phyloP scores from a whole-genome alignment of 1,140 invertebrate genomes.

The Apis laboriosa region DNA sequence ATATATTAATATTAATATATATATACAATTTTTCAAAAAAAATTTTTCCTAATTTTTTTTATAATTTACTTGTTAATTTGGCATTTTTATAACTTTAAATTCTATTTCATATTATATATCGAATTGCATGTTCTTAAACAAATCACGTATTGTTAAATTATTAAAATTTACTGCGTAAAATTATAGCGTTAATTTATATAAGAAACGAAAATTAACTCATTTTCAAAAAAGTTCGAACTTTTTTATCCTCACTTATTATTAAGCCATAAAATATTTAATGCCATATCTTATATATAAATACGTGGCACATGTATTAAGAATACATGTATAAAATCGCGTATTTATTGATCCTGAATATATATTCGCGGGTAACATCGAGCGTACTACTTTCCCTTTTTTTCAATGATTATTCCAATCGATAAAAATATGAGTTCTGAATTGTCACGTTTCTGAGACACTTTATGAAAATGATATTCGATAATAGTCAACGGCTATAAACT shows the following conservation, averaged over 20 bases:
- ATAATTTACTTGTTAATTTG: too few species aligned
- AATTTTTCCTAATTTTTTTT: too few species aligned
- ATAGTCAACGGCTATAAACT: neutral
- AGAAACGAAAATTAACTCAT: neutral
- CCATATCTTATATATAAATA: neutral
- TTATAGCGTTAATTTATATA: neutral
- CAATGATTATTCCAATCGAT: constrained; percentile 12
- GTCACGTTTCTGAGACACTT: neutral
- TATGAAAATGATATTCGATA: neutral
- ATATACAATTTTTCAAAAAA: too few species aligned
- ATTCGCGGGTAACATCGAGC: constrained; percentile 13
- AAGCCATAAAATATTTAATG: neutral
- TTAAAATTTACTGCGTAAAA: neutral
- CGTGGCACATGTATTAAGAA: neutral
- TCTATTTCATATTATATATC: too few species aligned
- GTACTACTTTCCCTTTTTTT: constrained; percentile 25
- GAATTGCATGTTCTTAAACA: too few species aligned
- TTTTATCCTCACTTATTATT: neutral
- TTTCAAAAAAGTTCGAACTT: neutral
- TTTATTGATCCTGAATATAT: constrained; percentile 19
- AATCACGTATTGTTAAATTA: too few species aligned
- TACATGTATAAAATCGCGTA: neutral
- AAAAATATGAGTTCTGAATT: neutral
- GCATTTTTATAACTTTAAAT: too few species aligned
- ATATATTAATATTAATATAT: too few species aligned